phyloP scores from a whole-genome alignment of 2,888 invertebrate species.

The Chrysomela aeneicollis region DNA sequence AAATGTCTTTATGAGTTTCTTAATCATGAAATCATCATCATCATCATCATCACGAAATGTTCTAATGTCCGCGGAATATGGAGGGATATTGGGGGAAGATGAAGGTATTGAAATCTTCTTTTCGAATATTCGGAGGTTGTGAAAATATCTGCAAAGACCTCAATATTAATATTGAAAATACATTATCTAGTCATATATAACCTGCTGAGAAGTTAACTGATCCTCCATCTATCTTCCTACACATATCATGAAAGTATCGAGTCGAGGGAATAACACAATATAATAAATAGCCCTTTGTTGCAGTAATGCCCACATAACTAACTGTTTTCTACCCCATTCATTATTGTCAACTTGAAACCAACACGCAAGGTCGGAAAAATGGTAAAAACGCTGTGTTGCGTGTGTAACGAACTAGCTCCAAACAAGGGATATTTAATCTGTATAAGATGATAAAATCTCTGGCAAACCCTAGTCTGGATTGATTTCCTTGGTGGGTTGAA shows the following conservation, averaged over 20 bases:
- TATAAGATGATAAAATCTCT: conserved; percentile 3
- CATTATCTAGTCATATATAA: too few relatives aligned
- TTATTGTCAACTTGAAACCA: conserved; percentile 28
- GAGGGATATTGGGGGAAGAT: too few relatives aligned
- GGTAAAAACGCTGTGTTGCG: conserved; percentile 28
- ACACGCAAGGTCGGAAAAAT: conserved; percentile 20
- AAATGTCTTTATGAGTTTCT: too few relatives aligned
- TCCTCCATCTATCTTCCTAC: too few relatives aligned
- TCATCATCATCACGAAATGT: too few relatives aligned
- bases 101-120: too few relatives aligned
- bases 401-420: conserved; percentile 7
- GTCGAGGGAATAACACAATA: neutral
- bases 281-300: neutral
- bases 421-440: conserved; percentile 10
- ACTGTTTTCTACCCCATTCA: conserved; percentile 28
- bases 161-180: too few relatives aligned
- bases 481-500: neutral
- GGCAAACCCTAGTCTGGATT: neutral
- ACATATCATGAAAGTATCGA: neutral
- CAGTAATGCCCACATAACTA: conserved; percentile 15
- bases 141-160: too few relatives aligned
- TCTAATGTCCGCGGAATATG: too few relatives aligned
- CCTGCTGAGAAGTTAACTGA: too few relatives aligned
- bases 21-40: too few relatives aligned
- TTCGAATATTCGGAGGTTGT: too few relatives aligned